phyloP scores from a whole-genome alignment of 2,797 vertebrate species.

The Amblyopsis hoosieri region DNA sequence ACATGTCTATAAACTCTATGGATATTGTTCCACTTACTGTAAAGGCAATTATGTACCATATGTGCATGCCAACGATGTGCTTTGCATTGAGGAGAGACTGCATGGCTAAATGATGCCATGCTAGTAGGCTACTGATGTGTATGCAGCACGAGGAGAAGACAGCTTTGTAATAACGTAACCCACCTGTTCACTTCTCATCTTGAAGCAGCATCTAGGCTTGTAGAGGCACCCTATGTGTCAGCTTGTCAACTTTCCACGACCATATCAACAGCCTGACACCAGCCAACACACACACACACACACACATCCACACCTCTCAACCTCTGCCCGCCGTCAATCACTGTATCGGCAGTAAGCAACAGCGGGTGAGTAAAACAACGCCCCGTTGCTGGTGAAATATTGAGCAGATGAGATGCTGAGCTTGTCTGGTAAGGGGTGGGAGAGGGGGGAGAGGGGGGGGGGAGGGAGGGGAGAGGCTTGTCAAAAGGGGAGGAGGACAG shows the following conservation, averaged over 20 bases:
- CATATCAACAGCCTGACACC: not conserved
- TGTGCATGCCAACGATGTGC: not conserved
- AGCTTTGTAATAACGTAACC: not conserved
- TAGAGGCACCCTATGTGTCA: conserved; percentile 28
- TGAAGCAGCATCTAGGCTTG: not conserved
- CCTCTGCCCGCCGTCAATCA: conserved; percentile 29
- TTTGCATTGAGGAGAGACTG: not conserved
- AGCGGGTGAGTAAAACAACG: conserved; percentile 67
- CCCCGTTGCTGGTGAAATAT: conserved; percentile 64
- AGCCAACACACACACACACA: conserved; percentile 2
- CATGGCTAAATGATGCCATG: not conserved
- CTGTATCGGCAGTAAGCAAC: conserved; percentile 47
- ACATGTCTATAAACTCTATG: not conserved
- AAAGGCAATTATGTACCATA: not conserved
- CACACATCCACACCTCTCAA: conserved; percentile 29
- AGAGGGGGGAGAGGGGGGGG: not conserved
- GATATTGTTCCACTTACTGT: not conserved
- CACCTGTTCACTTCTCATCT: not conserved
- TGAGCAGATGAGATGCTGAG: conserved; percentile 62
- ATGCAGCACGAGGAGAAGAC: not conserved
- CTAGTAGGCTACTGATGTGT: not conserved
- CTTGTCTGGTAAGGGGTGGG: conserved; percentile 47
- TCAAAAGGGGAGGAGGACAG: conserved; percentile 35
- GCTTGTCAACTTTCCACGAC: conserved; percentile 9
- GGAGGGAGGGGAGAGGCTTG: conserved; percentile 17